These are phyloP conservation scores for Helarctos malayanus DNA, from an alignment of 2,797 vertebrate genomes.

Conservation along the genomic window DNA sequence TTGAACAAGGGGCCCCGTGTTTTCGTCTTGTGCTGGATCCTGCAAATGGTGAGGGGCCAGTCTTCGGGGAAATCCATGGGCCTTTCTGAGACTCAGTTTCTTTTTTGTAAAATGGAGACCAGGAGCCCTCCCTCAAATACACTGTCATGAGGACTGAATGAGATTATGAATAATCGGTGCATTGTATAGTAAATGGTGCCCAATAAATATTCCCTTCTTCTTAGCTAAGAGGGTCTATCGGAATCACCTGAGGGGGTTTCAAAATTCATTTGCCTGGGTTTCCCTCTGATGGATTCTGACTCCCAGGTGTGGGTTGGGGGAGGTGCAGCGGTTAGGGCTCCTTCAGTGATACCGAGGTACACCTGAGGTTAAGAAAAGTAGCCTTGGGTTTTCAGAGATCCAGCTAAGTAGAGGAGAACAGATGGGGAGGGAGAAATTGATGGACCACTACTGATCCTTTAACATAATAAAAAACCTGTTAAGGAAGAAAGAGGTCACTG, in stretches of 20 bases:
- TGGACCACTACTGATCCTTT: conserved; percentile 49
- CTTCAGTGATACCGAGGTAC: background rate
- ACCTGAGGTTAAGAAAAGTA: background rate
- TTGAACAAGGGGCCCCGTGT: background rate
- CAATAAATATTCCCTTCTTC: background rate
- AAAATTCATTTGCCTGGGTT: background rate
- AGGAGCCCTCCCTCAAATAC: background rate
- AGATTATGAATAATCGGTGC: background rate
- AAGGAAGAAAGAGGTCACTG: conserved; percentile 4
- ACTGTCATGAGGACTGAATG: background rate
- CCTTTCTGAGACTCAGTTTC: background rate
- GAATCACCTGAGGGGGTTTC: background rate
- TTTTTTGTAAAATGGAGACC: background rate
- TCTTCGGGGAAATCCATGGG: background rate
- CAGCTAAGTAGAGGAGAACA: background rate
- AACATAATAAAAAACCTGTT: conserved; percentile 69
- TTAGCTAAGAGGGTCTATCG: background rate
- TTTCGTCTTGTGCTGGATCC: background rate
- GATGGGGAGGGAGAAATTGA: conserved; percentile 34
- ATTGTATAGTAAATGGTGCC: background rate
- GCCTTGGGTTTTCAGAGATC: conserved; percentile 36
- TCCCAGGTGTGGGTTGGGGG: background rate
- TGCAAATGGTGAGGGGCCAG: background rate
- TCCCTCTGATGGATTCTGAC: background rate
- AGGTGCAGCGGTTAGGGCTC: background rate